Percentiles rank a stretch among this genome's conserved stretches.
Evolutionary conservation across 2,113 vertebrate genomes (phyloP).

Genomic region (Amazona guildingii): DNA sequence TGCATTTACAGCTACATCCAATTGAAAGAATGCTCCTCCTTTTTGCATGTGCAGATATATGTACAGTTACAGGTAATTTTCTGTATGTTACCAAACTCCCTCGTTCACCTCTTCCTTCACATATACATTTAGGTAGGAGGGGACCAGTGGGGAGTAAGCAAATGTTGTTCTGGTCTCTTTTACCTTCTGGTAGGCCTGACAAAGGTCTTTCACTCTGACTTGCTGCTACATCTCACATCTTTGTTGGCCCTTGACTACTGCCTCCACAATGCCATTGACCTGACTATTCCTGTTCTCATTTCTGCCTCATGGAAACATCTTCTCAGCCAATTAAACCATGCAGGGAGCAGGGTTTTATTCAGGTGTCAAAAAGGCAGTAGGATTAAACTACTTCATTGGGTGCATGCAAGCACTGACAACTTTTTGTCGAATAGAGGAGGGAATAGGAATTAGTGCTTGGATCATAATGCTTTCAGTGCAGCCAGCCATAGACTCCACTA

Average conservation of each 20-base stretch:
- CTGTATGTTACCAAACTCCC: neutral
- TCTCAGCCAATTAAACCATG: neutral
- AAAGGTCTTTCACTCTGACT: neutral
- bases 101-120: neutral
- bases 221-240: neutral
- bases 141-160: neutral
- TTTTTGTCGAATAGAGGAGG: neutral
- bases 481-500: neutral
- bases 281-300: constrained; percentile 38
- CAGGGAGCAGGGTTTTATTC: neutral
- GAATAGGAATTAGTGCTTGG: constrained; percentile 15
- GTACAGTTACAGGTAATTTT: neutral
- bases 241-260: neutral
- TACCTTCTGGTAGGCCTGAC: neutral
- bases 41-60: neutral
- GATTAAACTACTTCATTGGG: constrained; percentile 7
- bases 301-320: neutral
- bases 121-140: neutral
- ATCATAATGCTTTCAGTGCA: constrained; percentile 19
- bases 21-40: neutral
- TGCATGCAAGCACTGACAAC: neutral
- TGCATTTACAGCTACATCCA: neutral
- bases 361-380: constrained; percentile 3
- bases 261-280: neutral
- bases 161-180: neutral